These are phyloP conservation scores for Xyrichtys novacula DNA, from an alignment of 2,797 vertebrate species.

Conservation along the genomic window DNA sequence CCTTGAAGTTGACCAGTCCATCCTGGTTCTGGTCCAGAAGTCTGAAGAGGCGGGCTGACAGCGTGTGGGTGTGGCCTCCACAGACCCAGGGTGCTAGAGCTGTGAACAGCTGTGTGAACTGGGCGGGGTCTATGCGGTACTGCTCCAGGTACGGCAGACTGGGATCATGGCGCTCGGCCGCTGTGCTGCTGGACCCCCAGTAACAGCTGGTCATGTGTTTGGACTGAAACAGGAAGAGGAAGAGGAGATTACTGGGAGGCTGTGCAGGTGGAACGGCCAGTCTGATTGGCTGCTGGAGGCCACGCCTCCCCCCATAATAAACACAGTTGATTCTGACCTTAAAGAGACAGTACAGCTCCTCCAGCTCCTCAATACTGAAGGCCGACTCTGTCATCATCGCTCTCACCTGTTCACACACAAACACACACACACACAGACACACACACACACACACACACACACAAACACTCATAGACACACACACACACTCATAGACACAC, in stretches of 20 bases:
- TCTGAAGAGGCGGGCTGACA: conserved; percentile 92
- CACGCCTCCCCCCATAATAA: not conserved
- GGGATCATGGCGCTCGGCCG: conserved; percentile 90
- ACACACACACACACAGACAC: conserved; percentile 24
- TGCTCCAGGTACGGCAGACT: conserved; percentile 97
- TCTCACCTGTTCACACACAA: conserved; percentile 86
- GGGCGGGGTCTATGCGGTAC: conserved; percentile 91
- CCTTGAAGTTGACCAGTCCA: conserved; percentile 97
- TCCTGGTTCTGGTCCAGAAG: conserved; percentile 94
- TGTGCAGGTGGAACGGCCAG: too few species aligned
- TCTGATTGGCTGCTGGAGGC: not conserved
- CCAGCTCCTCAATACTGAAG: conserved; percentile 95
- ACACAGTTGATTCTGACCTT: conserved; percentile 85
- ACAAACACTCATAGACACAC: too few species aligned
- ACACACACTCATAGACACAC: too few species aligned
- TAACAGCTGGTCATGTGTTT: conserved; percentile 96
- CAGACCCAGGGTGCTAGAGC: conserved; percentile 91
- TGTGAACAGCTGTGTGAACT: conserved; percentile 91
- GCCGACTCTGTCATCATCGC: conserved; percentile 94
- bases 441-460: too few species aligned
- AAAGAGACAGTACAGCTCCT: conserved; percentile 95
- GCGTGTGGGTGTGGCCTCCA: conserved; percentile 85
- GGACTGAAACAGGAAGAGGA: conserved; percentile 79
- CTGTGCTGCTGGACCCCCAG: conserved; percentile 89
- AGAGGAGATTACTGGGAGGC: not conserved